Percentiles rank a stretch among this genome's conserved stretches.
Conservation (phyloP, 2,797 vertebrate species). For the Orientallactaga sibirica region DNA sequence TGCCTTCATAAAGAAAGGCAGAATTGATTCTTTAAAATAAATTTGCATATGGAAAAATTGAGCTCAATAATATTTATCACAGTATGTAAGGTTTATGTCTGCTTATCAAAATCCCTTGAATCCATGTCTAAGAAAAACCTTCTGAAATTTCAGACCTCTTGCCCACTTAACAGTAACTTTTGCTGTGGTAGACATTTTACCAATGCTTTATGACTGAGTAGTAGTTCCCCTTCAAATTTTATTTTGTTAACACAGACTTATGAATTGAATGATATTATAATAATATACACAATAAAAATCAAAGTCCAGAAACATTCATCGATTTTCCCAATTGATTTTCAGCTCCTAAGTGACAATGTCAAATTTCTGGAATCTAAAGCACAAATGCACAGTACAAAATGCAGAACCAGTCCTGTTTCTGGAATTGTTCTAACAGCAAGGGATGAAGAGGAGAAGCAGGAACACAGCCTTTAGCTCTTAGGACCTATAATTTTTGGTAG, state of each 20-base stretch:
- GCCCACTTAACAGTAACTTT: constrained; percentile 21
- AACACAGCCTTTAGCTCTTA: background rate
- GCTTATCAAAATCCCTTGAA: background rate
- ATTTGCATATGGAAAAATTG: background rate
- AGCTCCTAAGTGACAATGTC: background rate
- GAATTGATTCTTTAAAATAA: background rate
- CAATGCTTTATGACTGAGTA: background rate
- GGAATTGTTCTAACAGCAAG: background rate
- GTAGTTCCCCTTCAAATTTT: background rate
- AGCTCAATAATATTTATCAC: background rate
- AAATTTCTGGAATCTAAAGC: background rate
- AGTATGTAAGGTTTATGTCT: background rate
- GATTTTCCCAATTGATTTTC: background rate
- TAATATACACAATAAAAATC: background rate
- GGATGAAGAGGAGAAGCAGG: background rate
- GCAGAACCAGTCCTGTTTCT: background rate
- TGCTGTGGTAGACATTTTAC: background rate
- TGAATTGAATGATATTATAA: background rate
- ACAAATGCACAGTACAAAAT: background rate
- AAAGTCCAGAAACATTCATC: background rate
- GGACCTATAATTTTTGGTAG: background rate
- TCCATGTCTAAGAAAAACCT: background rate
- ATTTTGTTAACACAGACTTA: background rate
- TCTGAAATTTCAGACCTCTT: background rate
- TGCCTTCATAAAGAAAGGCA: background rate